Percentiles rank a stretch among this genome's conserved stretches.
Evolutionary conservation across 2,888 invertebrate species (phyloP).

Genomic region (Caenorhabditis wallacei): DNA sequence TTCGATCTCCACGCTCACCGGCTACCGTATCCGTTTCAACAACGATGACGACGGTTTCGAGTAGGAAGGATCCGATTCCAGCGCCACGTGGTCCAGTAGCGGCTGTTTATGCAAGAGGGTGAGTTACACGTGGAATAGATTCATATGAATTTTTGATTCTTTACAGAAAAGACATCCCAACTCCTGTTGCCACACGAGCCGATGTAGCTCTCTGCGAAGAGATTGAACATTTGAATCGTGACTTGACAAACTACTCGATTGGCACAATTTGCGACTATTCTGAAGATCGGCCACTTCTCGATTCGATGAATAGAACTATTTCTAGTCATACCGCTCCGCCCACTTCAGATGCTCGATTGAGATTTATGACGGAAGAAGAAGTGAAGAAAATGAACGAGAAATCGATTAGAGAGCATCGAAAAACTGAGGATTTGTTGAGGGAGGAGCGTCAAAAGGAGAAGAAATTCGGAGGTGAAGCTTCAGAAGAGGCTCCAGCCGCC

Average conservation of each 20-base stretch:
- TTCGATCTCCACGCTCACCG: conserved; percentile 25
- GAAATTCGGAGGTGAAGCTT: conserved; percentile 57
- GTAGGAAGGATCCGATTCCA: conserved; percentile 38
- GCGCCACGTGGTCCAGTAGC: conserved; percentile 63
- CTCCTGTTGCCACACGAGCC: conserved; percentile 26
- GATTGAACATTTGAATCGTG: conserved; percentile 69
- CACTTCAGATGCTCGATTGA: conserved; percentile 45
- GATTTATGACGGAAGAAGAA: conserved; percentile 72
- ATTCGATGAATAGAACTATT: conserved; percentile 45
- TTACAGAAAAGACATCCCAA: conserved; percentile 61
- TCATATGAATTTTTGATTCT: not conserved
- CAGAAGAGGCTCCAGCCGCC: conserved; percentile 16
- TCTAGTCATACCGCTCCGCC: not conserved
- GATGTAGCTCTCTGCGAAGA: conserved; percentile 63
- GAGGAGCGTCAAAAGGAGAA: conserved; percentile 57
- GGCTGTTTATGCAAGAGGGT: conserved; percentile 66
- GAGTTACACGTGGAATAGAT: too few relatives aligned
- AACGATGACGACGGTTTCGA: conserved; percentile 45
- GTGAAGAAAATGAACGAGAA: conserved; percentile 66
- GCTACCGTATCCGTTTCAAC: conserved; percentile 31
- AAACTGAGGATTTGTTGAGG: conserved; percentile 58
- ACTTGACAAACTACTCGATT: conserved; percentile 73
- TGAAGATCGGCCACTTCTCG: conserved; percentile 70
- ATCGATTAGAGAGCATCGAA: conserved; percentile 67
- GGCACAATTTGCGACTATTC: conserved; percentile 69